These are phyloP conservation scores for Fulica atra DNA, from an alignment of 2,113 vertebrate species.

Conservation along the genomic window DNA sequence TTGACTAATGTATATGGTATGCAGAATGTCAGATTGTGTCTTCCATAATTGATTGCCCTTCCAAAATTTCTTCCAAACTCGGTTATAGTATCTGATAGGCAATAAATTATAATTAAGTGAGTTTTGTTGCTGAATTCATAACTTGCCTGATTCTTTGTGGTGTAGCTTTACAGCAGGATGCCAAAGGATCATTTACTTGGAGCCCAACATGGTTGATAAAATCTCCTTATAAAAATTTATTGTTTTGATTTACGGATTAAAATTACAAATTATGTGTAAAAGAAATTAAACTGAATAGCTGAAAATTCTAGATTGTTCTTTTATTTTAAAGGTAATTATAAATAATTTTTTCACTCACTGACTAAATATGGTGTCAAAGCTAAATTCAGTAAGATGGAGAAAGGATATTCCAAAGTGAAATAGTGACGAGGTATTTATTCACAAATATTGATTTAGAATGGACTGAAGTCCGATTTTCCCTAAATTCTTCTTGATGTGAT, in stretches of 20 bases:
- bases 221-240: not conserved
- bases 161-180: not conserved
- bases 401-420: not conserved
- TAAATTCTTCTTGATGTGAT: not conserved
- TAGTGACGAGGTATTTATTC: not conserved
- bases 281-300: not conserved
- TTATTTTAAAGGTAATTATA: not conserved
- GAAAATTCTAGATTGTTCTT: not conserved
- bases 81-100: not conserved
- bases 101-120: slow-evolving; percentile 4
- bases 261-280: not conserved
- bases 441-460: not conserved
- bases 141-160: not conserved
- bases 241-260: not conserved
- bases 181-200: not conserved
- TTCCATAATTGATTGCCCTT: slow-evolving; percentile 34
- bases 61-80: slow-evolving; percentile 30
- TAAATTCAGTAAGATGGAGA: not conserved
- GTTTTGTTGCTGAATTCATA: slow-evolving; percentile 11
- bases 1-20: not conserved
- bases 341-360: not conserved
- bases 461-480: not conserved
- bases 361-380: not conserved
- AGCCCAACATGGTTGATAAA: not conserved
- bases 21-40: not conserved